Evolutionary conservation across 1,140 invertebrate species (phyloP).

Genomic region (Brachystomella parvula): DNA sequence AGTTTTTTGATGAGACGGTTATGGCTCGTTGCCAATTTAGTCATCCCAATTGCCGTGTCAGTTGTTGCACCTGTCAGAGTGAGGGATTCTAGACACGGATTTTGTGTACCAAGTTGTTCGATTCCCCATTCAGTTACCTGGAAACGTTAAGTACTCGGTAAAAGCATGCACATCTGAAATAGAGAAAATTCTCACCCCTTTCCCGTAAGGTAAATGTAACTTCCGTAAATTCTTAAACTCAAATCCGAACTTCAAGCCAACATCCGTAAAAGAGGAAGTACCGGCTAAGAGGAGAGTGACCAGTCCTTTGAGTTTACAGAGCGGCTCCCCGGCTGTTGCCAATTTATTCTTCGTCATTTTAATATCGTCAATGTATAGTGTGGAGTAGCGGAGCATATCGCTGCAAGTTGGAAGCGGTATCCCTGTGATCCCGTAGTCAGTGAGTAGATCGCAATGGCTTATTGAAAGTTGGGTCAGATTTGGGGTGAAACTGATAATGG

Average conservation of each 20-base stretch:
- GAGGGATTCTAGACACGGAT: neutral
- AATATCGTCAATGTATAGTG: constrained; percentile 1
- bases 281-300: neutral
- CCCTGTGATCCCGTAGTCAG: neutral
- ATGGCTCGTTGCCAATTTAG: neutral
- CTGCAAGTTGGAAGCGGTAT: neutral
- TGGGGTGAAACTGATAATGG: neutral
- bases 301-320: neutral
- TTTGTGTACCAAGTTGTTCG: neutral
- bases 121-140: neutral
- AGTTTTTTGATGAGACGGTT: neutral
- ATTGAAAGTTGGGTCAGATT: neutral
- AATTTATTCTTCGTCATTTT: neutral
- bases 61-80: neutral
- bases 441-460: neutral
- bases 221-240: neutral
- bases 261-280: neutral
- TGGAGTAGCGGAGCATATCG: neutral
- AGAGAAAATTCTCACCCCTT: neutral
- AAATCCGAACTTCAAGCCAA: neutral
- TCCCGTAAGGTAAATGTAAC: neutral
- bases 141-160: neutral
- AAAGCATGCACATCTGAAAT: neutral
- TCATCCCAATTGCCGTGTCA: neutral
- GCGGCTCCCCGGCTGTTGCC: neutral